Conservation (phyloP, 2,113 vertebrate genomes). For the Uropsilus gracilis region DNA sequence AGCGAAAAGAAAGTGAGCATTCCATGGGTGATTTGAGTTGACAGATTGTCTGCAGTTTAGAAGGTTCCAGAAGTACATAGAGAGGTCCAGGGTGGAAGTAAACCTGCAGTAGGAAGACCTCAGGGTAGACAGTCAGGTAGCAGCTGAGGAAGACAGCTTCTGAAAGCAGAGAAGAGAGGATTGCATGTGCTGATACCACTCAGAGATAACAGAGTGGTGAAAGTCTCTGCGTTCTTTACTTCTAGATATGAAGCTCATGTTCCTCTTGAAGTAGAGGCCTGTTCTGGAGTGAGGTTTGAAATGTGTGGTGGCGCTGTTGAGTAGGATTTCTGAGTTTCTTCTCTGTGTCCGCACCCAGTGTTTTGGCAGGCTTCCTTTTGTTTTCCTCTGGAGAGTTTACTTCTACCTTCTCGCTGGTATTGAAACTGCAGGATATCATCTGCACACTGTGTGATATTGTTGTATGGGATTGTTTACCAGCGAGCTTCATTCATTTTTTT, state of each 20-base stretch:
- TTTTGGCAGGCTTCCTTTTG: neutral
- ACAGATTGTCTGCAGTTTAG: neutral
- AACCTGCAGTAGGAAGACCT: too few relatives aligned
- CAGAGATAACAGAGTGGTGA: neutral
- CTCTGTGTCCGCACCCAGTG: neutral
- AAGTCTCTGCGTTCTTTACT: neutral
- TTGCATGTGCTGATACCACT: fast-evolving
- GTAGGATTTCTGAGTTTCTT: neutral
- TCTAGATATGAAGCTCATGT: neutral
- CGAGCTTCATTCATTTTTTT: neutral
- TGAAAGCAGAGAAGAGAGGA: neutral
- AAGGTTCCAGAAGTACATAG: neutral
- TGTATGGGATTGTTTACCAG: neutral
- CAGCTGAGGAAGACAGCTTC: neutral
- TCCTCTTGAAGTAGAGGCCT: neutral
- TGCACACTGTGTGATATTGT: fast-evolving
- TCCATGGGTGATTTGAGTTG: neutral
- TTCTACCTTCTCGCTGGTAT: neutral
- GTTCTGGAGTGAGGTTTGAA: neutral
- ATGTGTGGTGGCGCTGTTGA: neutral
- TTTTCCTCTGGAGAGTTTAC: neutral
- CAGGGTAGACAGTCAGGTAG: fast-evolving
- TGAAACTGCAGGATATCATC: neutral
- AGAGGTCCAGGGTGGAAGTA: neutral
- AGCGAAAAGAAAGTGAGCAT: neutral